Percentiles rank a stretch among this genome's conserved stretches.
phyloP scores from a whole-genome alignment of 2,113 vertebrate species.

The Epinephelus fuscoguttatus region DNA sequence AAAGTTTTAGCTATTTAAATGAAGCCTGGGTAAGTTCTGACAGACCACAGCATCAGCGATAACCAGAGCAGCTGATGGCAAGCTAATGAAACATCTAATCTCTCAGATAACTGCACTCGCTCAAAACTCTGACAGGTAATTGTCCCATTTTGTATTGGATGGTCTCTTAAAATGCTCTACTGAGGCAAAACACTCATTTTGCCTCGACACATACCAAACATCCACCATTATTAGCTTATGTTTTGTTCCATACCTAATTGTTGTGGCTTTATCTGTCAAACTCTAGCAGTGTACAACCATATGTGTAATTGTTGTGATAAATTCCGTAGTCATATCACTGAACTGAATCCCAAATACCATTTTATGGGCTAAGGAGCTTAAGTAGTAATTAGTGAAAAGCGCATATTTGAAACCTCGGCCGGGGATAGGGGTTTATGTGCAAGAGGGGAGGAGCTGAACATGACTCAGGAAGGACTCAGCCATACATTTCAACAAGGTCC shows the following conservation, averaged over 20 bases:
- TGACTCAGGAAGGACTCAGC: no score
- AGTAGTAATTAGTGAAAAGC: no score
- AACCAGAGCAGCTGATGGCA: neutral
- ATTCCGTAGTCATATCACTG: no score
- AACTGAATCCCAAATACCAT: no score
- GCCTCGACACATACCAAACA: neutral
- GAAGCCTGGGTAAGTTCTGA: neutral
- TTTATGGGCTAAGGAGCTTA: no score
- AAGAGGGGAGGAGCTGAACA: no score
- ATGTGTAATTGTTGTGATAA: neutral
- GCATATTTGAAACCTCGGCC: no score
- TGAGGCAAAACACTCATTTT: neutral
- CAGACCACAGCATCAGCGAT: neutral
- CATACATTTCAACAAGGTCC: no score
- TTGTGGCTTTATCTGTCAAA: neutral
- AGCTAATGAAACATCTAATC: neutral
- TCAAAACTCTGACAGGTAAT: neutral
- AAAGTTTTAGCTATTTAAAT: neutral
- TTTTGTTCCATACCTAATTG: neutral
- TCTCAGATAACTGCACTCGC: neutral
- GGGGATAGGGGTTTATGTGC: no score
- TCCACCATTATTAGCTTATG: neutral
- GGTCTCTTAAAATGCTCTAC: neutral
- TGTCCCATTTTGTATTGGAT: neutral
- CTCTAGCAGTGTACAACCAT: neutral